These are phyloP conservation scores for Papilio machaon DNA, from an alignment of 1,140 invertebrate genomes.

Conservation along the genomic window DNA sequence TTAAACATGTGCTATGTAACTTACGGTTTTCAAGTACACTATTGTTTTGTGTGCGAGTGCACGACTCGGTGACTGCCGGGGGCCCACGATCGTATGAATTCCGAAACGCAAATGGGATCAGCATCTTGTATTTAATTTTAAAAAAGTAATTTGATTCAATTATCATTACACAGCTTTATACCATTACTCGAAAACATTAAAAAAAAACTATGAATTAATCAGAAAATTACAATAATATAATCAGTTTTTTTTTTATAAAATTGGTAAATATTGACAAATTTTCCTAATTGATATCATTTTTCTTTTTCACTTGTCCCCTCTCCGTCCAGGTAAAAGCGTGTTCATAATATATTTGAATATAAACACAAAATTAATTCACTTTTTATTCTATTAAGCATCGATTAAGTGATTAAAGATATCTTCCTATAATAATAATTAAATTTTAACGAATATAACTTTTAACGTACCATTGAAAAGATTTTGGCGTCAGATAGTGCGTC, in stretches of 20 bases:
- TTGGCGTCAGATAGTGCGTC: neutral
- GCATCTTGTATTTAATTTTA: constrained; percentile 21
- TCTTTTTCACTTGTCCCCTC: constrained; percentile 67
- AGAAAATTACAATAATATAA: neutral
- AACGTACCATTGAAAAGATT: constrained; percentile 1
- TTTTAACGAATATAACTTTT: constrained; percentile 28
- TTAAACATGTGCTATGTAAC: constrained; percentile 57
- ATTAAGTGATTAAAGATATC: constrained; percentile 43
- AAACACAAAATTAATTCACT: constrained; percentile 46
- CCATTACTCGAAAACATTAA: neutral
- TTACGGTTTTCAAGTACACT: constrained; percentile 58
- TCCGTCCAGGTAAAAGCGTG: constrained; percentile 78
- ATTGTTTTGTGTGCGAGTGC: constrained; percentile 55
- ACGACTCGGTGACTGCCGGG: constrained; percentile 48
- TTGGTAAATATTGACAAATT: neutral
- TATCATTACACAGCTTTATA: neutral
- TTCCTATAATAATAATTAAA: constrained; percentile 28
- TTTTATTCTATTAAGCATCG: constrained; percentile 43
- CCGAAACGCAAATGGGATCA: constrained; percentile 62
- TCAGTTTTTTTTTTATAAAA: neutral
- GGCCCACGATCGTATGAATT: constrained; percentile 65
- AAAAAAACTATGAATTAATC: neutral
- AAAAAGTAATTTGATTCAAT: neutral
- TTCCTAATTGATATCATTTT: constrained; percentile 52
- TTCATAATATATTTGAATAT: constrained; percentile 68